Evolutionary conservation across 2,797 vertebrate genomes (phyloP), one percentile per base, ranked within the genome.

Genomic region (Pseudochaenichthys georgianus): DNA sequence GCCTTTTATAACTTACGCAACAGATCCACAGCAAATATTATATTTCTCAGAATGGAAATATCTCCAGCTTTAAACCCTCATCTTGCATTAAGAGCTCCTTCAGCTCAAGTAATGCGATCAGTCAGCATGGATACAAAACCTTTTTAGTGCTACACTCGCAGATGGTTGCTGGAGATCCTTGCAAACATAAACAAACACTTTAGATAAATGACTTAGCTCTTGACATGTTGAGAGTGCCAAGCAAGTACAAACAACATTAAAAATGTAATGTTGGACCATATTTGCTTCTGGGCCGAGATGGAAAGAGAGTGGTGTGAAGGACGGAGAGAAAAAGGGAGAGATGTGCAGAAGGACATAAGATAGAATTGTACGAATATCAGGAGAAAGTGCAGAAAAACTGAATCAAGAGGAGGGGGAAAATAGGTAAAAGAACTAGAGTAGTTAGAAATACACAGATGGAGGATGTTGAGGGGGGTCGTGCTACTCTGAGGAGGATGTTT

Each of bases 191-290:
- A 83, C 21, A 15, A 81, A 77, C 34, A 1, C 78, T 72, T 42
- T 70, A 80, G 64, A 80, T 86, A 81, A 66, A 80, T 78, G 73
- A 91, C 88, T 90, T 89, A 38, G 67, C 77, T 81, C 78, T 80
- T 81, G 81, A 92, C 76, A 70, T 85, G 84, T 78, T 78, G 77
- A 85, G 78, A 84, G 79, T 67, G 77, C 87, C 74, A 74, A 82
- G 82, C 78, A 82, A 92, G 92, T 88, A 89, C 84, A 91, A 91
- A 92, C 80, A 88, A 81, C 87, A 90, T 88, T 82, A 88, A 87
- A 90, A 88, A 89, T 91, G 78, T 84, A 92, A 92, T 86, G 87
- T 92, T 86, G 87, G 88, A 78, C 62, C 84, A 71, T 77, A 84
- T 85, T 86, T 78, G 77, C 83, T 81, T 77, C 72, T 61, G 75